Evolutionary conservation across 2,113 vertebrate species (phyloP).

Genomic region (Rissa tridactyla): DNA sequence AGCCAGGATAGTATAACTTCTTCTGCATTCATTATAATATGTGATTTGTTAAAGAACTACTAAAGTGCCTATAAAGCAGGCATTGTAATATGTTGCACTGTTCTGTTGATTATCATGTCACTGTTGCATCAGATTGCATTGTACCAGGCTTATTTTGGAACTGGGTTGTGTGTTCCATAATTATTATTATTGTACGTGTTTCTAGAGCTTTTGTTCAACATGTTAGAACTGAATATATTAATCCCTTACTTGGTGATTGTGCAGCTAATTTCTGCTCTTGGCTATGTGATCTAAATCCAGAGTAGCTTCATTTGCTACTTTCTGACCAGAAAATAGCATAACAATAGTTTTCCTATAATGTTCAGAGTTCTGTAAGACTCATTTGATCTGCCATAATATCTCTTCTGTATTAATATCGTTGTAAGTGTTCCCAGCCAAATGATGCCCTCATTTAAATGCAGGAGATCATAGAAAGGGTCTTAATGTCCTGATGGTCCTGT

Average conservation of each 20-base stretch:
- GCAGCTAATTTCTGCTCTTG: background rate
- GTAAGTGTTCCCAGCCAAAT: background rate
- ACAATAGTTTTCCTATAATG: background rate
- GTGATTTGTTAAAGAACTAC: background rate
- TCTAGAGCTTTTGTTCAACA: constrained; percentile 11
- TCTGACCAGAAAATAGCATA: background rate
- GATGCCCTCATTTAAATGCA: background rate
- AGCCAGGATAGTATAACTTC: background rate
- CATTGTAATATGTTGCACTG: background rate
- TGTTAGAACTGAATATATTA: constrained; percentile 13
- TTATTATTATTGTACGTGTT: background rate
- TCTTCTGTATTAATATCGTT: background rate
- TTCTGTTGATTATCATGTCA: background rate
- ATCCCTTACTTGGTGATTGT: constrained; percentile 1
- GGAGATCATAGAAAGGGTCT: background rate
- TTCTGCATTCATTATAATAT: background rate
- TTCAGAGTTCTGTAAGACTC: background rate
- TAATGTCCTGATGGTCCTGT: background rate
- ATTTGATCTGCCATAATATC: background rate
- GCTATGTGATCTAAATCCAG: background rate
- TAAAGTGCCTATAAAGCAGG: background rate
- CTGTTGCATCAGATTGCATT: background rate
- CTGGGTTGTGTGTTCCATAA: background rate
- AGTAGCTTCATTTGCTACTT: constrained; percentile 15
- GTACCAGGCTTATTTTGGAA: background rate